Base-by-base conservation (phyloP, 2,888 invertebrate species). In the Horisme vitalbata region DNA sequence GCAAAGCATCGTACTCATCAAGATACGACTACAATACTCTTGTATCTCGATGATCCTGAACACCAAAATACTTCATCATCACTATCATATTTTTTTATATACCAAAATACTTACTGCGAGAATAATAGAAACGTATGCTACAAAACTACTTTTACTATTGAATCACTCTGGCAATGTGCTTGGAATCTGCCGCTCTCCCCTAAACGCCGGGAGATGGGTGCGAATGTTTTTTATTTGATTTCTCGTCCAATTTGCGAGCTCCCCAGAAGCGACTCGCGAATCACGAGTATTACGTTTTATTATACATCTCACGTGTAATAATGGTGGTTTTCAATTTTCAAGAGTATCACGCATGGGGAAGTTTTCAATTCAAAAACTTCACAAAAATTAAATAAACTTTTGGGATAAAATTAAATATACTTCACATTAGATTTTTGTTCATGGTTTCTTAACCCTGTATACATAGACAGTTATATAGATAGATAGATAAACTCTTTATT, bases 201-300 rank as follows among this genome's bases (percentile, higher is more conserved):
- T 58, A 52, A 46, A 58, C 61, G 52, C 44, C 34, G 37, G 36
- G 70, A 65, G 69, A 71, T 71, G 71, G 67, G 66, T 60, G 72
- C 61, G 60, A 78, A 77, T 73, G 75, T 76, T 84, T 85, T 85
- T 85, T 83, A 86, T 86, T 85, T 78, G 80, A 86, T 85, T 86
- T 83, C 78, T 72, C 77, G 77, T 83, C 78, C 84, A 86, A 87
- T 87, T 84, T 83, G 70, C 69, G 51, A 63, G 59, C 57, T 57
- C 71, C 76, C 80, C 83, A 80, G 79, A 77, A 78, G 80, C 79
- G 83, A 66, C 71, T 65, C 63, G 56, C 57, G 21, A 33, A 44
- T 37, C 31, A 24, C 26, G 26, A 41, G 37, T 41, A 46, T 49
- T 38, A 49, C 45, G 15, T 39, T 48, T 43, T 44, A 43, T 48